Conservation (phyloP, 2,113 vertebrate species). For the Tachysurus vachellii region DNA sequence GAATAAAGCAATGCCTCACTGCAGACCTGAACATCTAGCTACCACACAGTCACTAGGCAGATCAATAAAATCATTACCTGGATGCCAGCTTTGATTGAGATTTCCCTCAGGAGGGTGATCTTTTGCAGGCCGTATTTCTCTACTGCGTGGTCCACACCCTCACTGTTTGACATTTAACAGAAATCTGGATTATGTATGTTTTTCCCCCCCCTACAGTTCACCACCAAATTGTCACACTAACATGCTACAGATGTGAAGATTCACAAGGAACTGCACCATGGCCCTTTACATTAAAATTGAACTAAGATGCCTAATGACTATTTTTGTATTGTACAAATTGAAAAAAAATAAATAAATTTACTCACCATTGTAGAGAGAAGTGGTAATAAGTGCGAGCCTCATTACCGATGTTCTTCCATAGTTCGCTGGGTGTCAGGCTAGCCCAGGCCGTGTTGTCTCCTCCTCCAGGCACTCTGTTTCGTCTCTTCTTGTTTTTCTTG, state of each 20-base stretch:
- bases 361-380: conserved; percentile 87
- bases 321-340: background rate
- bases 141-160: conserved; percentile 91
- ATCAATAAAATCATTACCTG: conserved; percentile 75
- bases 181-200: background rate
- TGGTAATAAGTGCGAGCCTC: conserved; percentile 92
- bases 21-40: too few species aligned
- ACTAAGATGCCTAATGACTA: background rate
- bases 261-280: background rate
- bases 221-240: background rate
- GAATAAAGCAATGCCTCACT: background rate
- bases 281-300: background rate
- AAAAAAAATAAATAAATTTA: background rate
- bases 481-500: conserved; percentile 90
- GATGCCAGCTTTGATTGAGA: conserved; percentile 93
- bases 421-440: conserved; percentile 88
- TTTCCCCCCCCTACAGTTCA: too few species aligned
- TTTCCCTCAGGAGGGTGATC: conserved; percentile 90
- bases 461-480: conserved; percentile 84
- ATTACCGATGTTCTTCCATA: conserved; percentile 91
- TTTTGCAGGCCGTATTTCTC: conserved; percentile 93
- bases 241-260: background rate
- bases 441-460: conserved; percentile 95
- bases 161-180: conserved; percentile 68
- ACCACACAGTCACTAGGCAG: background rate